phyloP scores from a whole-genome alignment of 2,113 vertebrate genomes.

The Cryptotis parvus region DNA sequence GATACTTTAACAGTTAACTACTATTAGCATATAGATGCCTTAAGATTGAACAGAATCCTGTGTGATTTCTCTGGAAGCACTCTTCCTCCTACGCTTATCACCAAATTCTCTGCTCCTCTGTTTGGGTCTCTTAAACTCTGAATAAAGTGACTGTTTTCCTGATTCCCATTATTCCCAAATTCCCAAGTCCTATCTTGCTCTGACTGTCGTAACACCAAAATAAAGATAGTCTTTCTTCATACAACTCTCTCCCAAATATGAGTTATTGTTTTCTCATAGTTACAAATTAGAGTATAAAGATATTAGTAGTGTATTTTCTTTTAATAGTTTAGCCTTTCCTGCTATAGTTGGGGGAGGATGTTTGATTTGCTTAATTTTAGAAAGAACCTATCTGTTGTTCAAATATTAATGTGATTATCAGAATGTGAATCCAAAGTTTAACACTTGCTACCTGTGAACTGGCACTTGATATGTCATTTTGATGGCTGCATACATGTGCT shows the following conservation, averaged over 20 bases:
- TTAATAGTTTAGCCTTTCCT: neutral
- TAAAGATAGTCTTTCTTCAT: no score
- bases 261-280: no score
- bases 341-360: neutral
- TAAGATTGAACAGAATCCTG: neutral
- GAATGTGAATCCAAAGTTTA: neutral
- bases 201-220: no score
- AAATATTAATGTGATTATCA: neutral
- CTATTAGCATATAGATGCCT: neutral
- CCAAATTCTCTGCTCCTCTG: no score
- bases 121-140: no score
- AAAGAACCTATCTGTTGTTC: neutral
- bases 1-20: neutral
- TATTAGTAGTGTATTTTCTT: neutral
- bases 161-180: no score
- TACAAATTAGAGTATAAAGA: neutral
- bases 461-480: neutral
- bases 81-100: no score
- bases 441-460: neutral
- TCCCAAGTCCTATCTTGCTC: no score
- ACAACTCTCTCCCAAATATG: no score
- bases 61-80: no score
- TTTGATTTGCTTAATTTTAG: neutral
- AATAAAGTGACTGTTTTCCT: no score
- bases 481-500: neutral